Evolutionary conservation across 2,888 invertebrate species (phyloP).

Genomic region (Mellilla xanthometata): DNA sequence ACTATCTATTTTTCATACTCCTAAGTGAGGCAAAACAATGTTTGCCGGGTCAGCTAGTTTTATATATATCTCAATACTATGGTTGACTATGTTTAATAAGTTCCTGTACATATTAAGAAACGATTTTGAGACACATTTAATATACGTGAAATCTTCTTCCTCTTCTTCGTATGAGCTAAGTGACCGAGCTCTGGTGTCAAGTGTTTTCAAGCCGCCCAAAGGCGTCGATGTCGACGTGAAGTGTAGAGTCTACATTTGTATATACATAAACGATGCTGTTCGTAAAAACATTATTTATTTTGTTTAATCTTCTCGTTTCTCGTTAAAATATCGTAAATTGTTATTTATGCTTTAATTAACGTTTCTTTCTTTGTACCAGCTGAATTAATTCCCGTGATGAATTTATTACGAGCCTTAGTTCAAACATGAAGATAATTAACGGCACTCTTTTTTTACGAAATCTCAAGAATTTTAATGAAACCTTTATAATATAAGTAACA

Average conservation of each 20-base stretch:
- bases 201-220: no score
- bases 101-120: no score
- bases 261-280: background rate
- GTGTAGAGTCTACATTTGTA: background rate
- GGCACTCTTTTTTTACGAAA: background rate
- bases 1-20: no score
- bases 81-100: no score
- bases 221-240: background rate
- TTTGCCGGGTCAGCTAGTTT: no score
- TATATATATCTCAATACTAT: no score
- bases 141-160: no score
- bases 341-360: slow-evolving; percentile 14
- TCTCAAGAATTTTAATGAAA: background rate
- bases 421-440: slow-evolving; percentile 4
- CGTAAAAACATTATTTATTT: slow-evolving; percentile 4
- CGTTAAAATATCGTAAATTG: slow-evolving; percentile 8
- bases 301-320: slow-evolving; percentile 3
- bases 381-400: slow-evolving; percentile 12
- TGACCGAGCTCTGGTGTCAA: no score
- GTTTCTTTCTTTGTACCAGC: slow-evolving; percentile 10
- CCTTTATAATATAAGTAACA: background rate
- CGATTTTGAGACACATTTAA: no score
- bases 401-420: slow-evolving; percentile 16
- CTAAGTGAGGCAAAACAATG: no score
- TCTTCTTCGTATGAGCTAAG: no score